These are phyloP conservation scores for Danio aesculapii DNA, from an alignment of 2,797 vertebrate genomes.

Conservation along the genomic window DNA sequence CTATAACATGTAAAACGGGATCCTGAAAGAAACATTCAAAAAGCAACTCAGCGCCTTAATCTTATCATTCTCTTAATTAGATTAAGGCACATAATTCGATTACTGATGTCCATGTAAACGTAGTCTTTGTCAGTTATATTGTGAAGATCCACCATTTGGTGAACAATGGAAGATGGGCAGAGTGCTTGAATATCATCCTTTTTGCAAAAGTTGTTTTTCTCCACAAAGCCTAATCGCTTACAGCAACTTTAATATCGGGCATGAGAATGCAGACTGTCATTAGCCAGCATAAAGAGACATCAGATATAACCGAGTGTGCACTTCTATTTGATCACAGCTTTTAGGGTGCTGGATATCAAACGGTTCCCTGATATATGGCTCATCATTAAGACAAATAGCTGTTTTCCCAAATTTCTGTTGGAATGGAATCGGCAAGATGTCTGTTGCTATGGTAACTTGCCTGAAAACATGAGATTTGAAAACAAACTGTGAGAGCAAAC, in stretches of 20 bases:
- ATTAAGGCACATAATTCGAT: too few species aligned
- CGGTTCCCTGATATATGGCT: not conserved
- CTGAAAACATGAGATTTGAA: conserved; percentile 59
- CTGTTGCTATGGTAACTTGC: conserved; percentile 69
- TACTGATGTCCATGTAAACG: too few species aligned
- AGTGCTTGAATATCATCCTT: not conserved
- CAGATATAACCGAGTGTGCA: not conserved
- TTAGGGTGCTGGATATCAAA: not conserved
- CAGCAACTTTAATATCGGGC: not conserved
- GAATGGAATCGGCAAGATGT: conserved; percentile 35
- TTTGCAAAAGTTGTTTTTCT: not conserved
- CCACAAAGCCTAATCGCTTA: not conserved
- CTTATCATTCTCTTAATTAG: too few species aligned
- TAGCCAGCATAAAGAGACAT: not conserved
- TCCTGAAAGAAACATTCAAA: too few species aligned
- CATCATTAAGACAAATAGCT: conserved; percentile 26
- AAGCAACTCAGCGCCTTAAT: too few species aligned
- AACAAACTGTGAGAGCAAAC: conserved; percentile 58
- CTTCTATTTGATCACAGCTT: not conserved
- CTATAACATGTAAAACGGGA: too few species aligned
- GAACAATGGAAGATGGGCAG: not conserved
- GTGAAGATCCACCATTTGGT: not conserved
- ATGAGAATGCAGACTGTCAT: not conserved
- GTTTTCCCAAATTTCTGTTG: conserved; percentile 27
- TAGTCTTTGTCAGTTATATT: not conserved